Evolutionary conservation across 2,113 vertebrate species (phyloP).

Genomic region (Neodontobutis hainanensis): DNA sequence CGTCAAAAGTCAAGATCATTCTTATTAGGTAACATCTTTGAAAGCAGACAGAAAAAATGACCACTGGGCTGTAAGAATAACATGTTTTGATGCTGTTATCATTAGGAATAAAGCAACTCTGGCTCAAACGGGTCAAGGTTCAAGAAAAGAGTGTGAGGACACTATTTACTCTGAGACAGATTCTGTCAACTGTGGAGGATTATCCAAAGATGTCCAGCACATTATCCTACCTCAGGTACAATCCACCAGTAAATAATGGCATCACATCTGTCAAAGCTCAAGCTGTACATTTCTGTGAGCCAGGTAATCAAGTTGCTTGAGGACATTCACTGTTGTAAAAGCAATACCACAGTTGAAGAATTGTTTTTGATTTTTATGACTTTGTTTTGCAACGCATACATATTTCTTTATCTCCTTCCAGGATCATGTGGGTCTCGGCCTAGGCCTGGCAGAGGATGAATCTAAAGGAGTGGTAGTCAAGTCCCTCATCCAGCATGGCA

Average conservation of each 20-base stretch:
- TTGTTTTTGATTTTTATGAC: not conserved
- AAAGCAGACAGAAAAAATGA: not conserved
- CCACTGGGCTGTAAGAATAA: not conserved
- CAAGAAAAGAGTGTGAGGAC: constrained; percentile 71
- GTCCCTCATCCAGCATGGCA: constrained; percentile 81
- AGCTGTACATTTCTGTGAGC: constrained; percentile 1
- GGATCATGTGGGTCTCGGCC: constrained; percentile 85
- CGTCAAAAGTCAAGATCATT: constrained; percentile 91
- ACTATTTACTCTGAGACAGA: constrained; percentile 47
- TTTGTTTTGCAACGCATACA: not conserved
- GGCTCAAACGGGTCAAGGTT: constrained; percentile 81
- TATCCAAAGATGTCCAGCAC: constrained; percentile 42
- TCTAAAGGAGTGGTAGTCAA: constrained; percentile 79
- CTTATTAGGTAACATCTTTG: constrained; percentile 84
- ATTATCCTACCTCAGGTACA: constrained; percentile 60
- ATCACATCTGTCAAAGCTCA: constrained; percentile 10
- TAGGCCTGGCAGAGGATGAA: constrained; percentile 83
- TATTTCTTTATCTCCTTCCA: constrained; percentile 38
- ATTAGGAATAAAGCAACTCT: constrained; percentile 84
- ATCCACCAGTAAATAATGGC: not conserved
- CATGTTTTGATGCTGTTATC: constrained; percentile 15
- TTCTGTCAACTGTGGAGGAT: constrained; percentile 25
- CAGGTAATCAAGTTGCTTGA: not conserved
- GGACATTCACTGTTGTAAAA: no score
- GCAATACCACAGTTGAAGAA: no score